Base-by-base conservation (phyloP, 2,113 vertebrate genomes). In the Philantomba maxwellii region DNA sequence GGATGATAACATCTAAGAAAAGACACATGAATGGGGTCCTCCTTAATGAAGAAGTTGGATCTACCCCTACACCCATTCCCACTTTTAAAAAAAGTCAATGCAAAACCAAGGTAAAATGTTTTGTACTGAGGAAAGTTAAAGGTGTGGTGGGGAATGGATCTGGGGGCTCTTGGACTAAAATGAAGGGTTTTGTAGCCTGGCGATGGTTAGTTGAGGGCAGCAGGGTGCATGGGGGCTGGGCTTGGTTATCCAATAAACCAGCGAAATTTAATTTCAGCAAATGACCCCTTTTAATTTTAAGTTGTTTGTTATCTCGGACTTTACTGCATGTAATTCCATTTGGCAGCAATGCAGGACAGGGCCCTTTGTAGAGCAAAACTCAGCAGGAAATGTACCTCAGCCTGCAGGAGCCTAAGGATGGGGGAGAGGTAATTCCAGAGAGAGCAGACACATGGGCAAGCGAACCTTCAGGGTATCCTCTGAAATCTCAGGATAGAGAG, bases 221-320 rank as follows among this genome's bases (percentile, higher is more conserved):
- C 36, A 6, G 66, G 19, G 8, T 11, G 2, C 28, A 1, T 2
- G 19, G 39, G 3, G 21, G 14, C 73, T 7, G 6, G 25, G 17
- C 23, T 80, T 26, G 1, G 43, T 43, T 36, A 16, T 77, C 17
- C 26, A 8, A 21, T 28, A 78, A 47, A 12, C 16, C 3, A 14
- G 11, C 19, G 10, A 33, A 23, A 26, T n/a, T 45, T 78, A 6
- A 57, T 53, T 43, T 91, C 45, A 55, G 86, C 43, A 83, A 93
- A 62, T 11, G 75, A 25, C 36, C 12, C 36, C 15, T 25, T 87
- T 91, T 36, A 75, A 75, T 49, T 77, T 86, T 33, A 47, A 95
- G 7, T 73, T 80, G 26, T 87, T 91, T 55, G 51, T 16, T 58
- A 21, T 23, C 49, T 80, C 3, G 49, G 6, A 14, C 53, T 89